Conservation (phyloP, 2,113 vertebrate genomes). For the Pomatostomus ruficeps region DNA sequence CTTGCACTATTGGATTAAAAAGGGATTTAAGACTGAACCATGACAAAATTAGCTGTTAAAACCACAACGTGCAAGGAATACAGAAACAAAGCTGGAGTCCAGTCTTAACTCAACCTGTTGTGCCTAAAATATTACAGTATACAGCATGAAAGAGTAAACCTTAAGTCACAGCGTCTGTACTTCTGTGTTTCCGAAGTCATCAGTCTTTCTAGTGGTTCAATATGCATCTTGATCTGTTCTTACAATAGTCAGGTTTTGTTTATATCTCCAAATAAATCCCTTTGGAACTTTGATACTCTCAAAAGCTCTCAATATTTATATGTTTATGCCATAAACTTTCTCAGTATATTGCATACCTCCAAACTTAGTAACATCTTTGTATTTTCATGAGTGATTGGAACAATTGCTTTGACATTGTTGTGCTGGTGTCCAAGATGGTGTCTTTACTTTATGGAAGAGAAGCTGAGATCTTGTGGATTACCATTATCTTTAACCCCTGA, state of each 20-base stretch:
- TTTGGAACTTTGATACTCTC: constrained; percentile 37
- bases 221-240: not conserved
- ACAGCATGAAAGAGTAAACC: constrained; percentile 16
- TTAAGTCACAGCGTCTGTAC: not conserved
- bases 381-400: constrained; percentile 9
- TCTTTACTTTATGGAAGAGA: not conserved
- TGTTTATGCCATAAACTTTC: constrained; percentile 41
- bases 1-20: constrained; percentile 75
- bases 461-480: not conserved
- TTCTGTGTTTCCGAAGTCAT: constrained; percentile 13
- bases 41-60: constrained; percentile 19
- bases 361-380: constrained; percentile 6
- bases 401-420: not conserved
- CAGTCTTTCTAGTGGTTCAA: not conserved
- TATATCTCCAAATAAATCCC: constrained; percentile 31
- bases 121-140: constrained; percentile 58
- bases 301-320: constrained; percentile 50
- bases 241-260: constrained; percentile 24
- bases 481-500: not conserved
- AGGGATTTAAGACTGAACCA: constrained; percentile 56
- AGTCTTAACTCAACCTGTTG: constrained; percentile 38
- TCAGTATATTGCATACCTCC: constrained; percentile 13
- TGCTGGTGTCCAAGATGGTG: not conserved
- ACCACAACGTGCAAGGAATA: not conserved
- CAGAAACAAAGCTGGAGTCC: not conserved